Evolutionary conservation across 2,888 invertebrate genomes (phyloP), one percentile per base, ranked within the genome.

Genomic region (Hypolimnas misippus): DNA sequence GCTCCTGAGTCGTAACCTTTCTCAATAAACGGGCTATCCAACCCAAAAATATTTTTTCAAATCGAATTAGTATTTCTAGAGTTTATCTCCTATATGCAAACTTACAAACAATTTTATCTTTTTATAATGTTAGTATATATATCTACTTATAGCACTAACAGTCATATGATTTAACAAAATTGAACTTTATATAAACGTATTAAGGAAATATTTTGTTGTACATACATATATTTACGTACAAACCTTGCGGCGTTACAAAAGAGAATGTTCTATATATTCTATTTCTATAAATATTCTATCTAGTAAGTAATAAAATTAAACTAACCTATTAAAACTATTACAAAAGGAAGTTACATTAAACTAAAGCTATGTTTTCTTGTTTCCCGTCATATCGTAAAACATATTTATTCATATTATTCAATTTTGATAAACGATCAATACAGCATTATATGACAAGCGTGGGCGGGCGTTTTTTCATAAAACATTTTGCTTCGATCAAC

Each of bases 381-480:
- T 56, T 51, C 55, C 60, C 17, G 55, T 38, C n/a, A n/a, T 61
- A 53, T 66, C 51, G 51, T 58, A 66, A 51, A 66, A 42, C 33
- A 59, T 58, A 55, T 62, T 66, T 50, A 65, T 69, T 68, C 60
- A 61, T 67, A 59, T 64, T 53, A 57, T 54, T 62, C 62, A 70
- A 65, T 65, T 63, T 66, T 69, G 72, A 71, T 68, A 67, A 71
- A 69, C 62, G 65, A 66, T 67, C 63, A 49, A 67, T 69, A 65
- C 63, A 57, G 61, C 62, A 59, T 69, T 70, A 66, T 67, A 70
- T 62, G 71, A 68, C 70, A 69, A 40, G 67, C 60, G 72, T 70
- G 62, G 73, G 73, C 55, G 67, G 62, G 52, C 63, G 59, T 70
- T 74, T 72, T 74, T 71, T 74, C 69, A 69, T 71, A 68, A 66